phyloP scores from a whole-genome alignment of 2,888 invertebrate genomes.

The Dryococelus australis region DNA sequence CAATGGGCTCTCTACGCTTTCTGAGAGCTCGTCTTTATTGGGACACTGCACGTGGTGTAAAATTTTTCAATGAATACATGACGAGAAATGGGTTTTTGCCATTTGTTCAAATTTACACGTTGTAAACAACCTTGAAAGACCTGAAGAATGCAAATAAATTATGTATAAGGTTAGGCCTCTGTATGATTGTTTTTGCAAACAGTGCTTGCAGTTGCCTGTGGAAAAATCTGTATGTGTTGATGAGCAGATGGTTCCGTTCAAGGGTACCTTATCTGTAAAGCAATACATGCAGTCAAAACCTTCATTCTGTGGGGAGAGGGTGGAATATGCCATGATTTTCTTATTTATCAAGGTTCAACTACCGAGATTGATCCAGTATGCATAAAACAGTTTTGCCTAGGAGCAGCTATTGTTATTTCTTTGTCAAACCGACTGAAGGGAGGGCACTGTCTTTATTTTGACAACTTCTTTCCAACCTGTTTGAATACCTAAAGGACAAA shows the following conservation, averaged over 20 bases:
- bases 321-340: neutral
- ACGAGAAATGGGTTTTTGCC: neutral
- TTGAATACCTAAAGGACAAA: constrained; percentile 19
- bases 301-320: neutral
- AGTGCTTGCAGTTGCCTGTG: neutral
- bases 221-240: constrained; percentile 1
- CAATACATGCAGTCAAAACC: neutral
- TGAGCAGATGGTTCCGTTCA: neutral
- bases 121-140: neutral
- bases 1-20: neutral
- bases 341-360: neutral
- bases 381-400: neutral
- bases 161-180: constrained; percentile 9
- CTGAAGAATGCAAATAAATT: neutral
- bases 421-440: neutral
- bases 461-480: constrained; percentile 27
- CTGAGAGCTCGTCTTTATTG: neutral
- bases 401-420: neutral
- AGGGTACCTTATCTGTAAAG: neutral
- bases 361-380: neutral
- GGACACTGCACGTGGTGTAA: neutral
- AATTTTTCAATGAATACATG: neutral
- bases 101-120: neutral
- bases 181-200: neutral
- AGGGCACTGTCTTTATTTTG: neutral